Conservation (phyloP, 1,140 invertebrate species). For the Drosophila ambigua region DNA sequence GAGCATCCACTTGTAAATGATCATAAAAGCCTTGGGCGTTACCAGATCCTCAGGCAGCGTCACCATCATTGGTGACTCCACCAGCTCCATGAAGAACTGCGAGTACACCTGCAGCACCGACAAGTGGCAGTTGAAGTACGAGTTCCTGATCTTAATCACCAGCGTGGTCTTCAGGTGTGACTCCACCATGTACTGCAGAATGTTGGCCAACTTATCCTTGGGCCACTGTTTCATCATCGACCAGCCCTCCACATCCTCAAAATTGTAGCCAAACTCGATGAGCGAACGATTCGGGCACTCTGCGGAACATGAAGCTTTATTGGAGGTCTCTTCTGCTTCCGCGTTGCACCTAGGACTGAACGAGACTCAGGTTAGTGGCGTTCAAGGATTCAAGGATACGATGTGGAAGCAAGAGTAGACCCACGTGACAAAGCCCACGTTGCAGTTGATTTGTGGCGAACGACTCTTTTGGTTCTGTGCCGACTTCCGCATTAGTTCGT, state of each 20-base stretch:
- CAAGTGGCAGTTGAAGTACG: conserved; percentile 74
- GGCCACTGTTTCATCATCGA: conserved; percentile 44
- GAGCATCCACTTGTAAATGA: conserved; percentile 92
- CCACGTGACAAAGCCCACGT: conserved; percentile 51
- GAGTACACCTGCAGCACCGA: conserved; percentile 75
- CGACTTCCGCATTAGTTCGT: conserved; percentile 37
- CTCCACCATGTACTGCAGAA: conserved; percentile 68
- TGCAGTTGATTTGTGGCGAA: conserved; percentile 23
- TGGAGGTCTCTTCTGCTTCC: neutral
- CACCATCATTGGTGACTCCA: conserved; percentile 32
- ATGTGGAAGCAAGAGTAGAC: neutral
- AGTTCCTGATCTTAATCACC: conserved; percentile 64
- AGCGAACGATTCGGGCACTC: conserved; percentile 42
- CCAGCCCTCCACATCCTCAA: conserved; percentile 58
- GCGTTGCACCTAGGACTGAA: conserved; percentile 17
- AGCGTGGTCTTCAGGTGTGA: conserved; percentile 65
- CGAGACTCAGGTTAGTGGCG: neutral
- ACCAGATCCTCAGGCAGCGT: conserved; percentile 74
- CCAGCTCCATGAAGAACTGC: conserved; percentile 58
- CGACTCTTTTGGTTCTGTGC: neutral
- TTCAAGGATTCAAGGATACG: no score
- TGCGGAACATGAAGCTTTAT: neutral
- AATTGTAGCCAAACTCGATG: conserved; percentile 51
- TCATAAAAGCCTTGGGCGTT: conserved; percentile 87
- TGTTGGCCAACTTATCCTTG: conserved; percentile 39